Evolutionary conservation across 2,888 invertebrate genomes (phyloP).

Genomic region (Neelides folsomi): DNA sequence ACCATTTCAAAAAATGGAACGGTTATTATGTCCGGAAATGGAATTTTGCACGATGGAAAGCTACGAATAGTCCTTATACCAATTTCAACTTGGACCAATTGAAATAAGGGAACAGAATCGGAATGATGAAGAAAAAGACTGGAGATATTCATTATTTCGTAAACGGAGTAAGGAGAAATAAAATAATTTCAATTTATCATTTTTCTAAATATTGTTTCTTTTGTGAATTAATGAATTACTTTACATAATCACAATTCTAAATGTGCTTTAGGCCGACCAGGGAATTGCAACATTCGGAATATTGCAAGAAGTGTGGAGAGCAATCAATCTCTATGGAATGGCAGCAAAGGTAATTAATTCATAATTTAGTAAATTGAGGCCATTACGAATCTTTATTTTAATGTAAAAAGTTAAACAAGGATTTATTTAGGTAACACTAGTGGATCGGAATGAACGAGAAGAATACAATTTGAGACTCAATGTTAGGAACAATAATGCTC

Average conservation of each 20-base stretch:
- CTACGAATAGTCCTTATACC: constrained; percentile 81
- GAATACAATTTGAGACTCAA: constrained; percentile 51
- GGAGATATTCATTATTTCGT: constrained; percentile 84
- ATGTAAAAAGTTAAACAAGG: too few relatives aligned
- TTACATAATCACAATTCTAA: too few relatives aligned
- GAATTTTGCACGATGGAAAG: constrained; percentile 89
- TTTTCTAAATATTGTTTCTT: too few relatives aligned
- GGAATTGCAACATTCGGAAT: constrained; percentile 77
- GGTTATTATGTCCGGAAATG: constrained; percentile 94
- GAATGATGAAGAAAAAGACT: constrained; percentile 71
- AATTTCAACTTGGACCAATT: constrained; percentile 86
- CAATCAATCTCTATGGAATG: constrained; percentile 89
- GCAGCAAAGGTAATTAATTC: constrained; percentile 55
- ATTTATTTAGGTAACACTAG: constrained; percentile 57
- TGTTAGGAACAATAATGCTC: constrained; percentile 20
- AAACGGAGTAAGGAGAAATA: constrained; percentile 53
- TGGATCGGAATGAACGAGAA: constrained; percentile 67
- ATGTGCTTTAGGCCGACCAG: constrained; percentile 48
- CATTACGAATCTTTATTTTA: too few relatives aligned
- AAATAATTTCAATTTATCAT: too few relatives aligned
- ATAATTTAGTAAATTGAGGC: too few relatives aligned
- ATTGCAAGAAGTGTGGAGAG: constrained; percentile 74
- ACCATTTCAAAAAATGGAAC: constrained; percentile 86
- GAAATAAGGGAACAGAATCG: constrained; percentile 66
- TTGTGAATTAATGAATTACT: too few relatives aligned